Base-by-base conservation (phyloP, 2,888 invertebrate species). In the Meandrusa payeni region DNA sequence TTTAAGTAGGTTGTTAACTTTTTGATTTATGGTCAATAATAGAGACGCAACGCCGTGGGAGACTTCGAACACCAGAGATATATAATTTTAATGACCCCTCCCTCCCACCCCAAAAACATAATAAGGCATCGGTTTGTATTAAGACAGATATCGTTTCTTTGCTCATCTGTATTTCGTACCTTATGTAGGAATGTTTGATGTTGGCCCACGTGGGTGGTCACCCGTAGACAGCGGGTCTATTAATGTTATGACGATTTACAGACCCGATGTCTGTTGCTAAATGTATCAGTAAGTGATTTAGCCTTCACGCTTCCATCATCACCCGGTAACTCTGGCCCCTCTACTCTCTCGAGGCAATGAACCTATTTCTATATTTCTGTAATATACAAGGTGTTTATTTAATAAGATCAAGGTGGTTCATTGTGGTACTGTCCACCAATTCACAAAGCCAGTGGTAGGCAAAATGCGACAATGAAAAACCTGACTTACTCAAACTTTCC, bases 1-100 rank as follows among this genome's bases (percentile, higher is more conserved):
- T 85, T 85, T 87, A 86, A 86, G 85, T 81, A 86, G 82, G 87
- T 87, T 86, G 87, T 87, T 87, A 87, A 86, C 82, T 81, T 87
- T 87, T 86, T 86, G 87, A 87, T 87, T 87, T 86, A 87, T 83
- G 79, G 76, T 77, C 83, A 85, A 86, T 86, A 87, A 87, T 87
- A 86, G 85, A 86, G 86, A 85, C 74, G 79, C 81, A 83, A 80
- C 83, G 70, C 85, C 78, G 83, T 86, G 86, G 85, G 87, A 86
- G 83, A 79, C 82, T 82, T 61, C 65, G 73, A 75, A 81, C 76
- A 77, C 78, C 74, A 74, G 66, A 76, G 77, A 72, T 66, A 76
- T 75, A 79, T 80, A 79, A 79, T 82, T 80, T 79, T 79, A 79
- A 82, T 76, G 81, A 78, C n/a, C n/a, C n/a, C n/a, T n/a, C n/a